Evolutionary conservation across 1,140 invertebrate species (phyloP), one percentile per base, ranked within the genome.

Genomic region (Zaprionus ornatus): DNA sequence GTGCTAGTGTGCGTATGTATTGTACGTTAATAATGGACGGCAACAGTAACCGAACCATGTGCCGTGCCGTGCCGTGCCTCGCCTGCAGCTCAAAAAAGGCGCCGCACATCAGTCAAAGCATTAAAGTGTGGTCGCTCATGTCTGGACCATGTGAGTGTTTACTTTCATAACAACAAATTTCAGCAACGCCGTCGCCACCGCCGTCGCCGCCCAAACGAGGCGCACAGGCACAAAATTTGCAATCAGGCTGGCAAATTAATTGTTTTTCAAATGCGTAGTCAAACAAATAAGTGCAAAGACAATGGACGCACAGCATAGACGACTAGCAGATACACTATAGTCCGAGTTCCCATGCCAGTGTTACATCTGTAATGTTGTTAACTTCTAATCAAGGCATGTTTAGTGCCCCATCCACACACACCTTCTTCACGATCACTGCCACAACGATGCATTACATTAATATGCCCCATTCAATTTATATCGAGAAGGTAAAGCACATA

Each of bases 261-360:
- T 87, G 78, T 84, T 90, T 84, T 69, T 72, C 74, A 78, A 88
- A 88, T 84, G 85, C 80, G 79, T 82, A 82, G 66, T 66, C 45
- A 82, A 87, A 80, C 75, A 87, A 87, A 87, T 74, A 80, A 70
- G 76, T 57, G 65, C 23, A 79, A 35, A 37, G 27, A 29, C 40
- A 25, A 29, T 1, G 63, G 4, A 15, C 13, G 1, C 1, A 21
- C 0, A 19, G 40, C 45, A 59, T 48, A 54, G 1, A 12, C 35
- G 52, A 76, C 40, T 37, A 6, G 17, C 13, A 40, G 23, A 45
- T 72, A 27, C 63, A 54, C 63, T 65, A 19, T 35, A 54, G 15
- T 40, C 9, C 7, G 42, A 2, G 13, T 23, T 19, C 27, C 35
- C 10, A 13, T 12, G 6, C 6, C 0, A 10, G 35, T 12, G 35